Percentiles rank a stretch among this genome's conserved stretches.
These are phyloP conservation scores for Synanthedon myopaeformis DNA, from an alignment of 2,888 invertebrate genomes.

Conservation along the genomic window DNA sequence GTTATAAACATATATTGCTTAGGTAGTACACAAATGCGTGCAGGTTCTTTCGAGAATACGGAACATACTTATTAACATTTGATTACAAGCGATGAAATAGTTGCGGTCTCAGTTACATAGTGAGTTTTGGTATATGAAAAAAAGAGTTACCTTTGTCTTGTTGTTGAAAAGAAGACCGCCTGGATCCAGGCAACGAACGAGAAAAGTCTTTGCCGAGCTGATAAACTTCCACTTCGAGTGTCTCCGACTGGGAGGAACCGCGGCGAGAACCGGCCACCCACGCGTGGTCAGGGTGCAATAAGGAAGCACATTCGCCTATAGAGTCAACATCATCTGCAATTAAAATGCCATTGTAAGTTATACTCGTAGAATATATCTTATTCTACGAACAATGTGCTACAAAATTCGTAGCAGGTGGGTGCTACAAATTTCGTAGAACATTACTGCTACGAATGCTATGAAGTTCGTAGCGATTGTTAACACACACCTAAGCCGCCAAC, in stretches of 20 bases:
- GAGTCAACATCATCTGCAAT: slow-evolving; percentile 77
- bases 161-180: slow-evolving; percentile 86
- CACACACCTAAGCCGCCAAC: too few relatives aligned
- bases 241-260: slow-evolving; percentile 91
- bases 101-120: too few relatives aligned
- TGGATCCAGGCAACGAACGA: slow-evolving; percentile 85
- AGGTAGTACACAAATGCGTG: too few relatives aligned
- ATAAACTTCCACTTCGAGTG: slow-evolving; percentile 86
- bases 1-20: too few relatives aligned
- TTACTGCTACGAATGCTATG: too few relatives aligned
- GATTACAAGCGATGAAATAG: too few relatives aligned
- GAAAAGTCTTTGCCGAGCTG: slow-evolving; percentile 89
- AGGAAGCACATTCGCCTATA: slow-evolving; percentile 79
- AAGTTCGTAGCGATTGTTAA: too few relatives aligned
- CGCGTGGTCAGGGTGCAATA: slow-evolving; percentile 88
- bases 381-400: too few relatives aligned
- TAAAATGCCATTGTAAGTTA: not conserved
- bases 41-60: too few relatives aligned
- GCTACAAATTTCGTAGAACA: too few relatives aligned
- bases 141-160: slow-evolving; percentile 65
- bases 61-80: too few relatives aligned
- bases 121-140: not conserved
- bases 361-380: not conserved
- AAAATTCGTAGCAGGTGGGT: too few relatives aligned
- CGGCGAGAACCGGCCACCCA: slow-evolving; percentile 82